phyloP scores from a whole-genome alignment of 2,797 vertebrate genomes.

The Lacerta agilis region DNA sequence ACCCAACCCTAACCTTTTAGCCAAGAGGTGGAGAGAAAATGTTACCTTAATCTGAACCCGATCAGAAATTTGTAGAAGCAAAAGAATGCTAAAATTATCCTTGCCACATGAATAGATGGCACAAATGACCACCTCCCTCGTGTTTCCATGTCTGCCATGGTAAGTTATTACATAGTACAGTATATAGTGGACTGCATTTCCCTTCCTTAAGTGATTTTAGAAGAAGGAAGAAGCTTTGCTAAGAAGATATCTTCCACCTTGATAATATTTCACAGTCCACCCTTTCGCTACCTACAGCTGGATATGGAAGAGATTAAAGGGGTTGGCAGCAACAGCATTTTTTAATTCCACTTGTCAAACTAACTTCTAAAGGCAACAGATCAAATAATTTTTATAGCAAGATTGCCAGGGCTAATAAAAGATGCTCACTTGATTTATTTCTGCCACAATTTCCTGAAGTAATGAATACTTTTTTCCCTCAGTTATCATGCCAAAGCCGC shows the following conservation, averaged over 20 bases:
- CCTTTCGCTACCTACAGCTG: no score
- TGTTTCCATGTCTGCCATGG: not conserved
- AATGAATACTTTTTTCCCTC: rapidly evolving
- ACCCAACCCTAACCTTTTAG: not conserved
- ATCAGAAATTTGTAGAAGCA: not conserved
- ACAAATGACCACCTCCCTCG: not conserved
- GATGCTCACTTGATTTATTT: rapidly evolving
- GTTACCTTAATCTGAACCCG: not conserved
- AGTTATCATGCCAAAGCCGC: rapidly evolving
- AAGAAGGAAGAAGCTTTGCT: no score
- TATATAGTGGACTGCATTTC: not conserved
- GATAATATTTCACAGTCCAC: no score
- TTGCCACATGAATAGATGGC: not conserved
- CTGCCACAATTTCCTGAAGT: not conserved
- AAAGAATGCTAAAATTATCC: not conserved
- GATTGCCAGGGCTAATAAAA: not conserved
- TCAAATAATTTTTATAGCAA: rapidly evolving
- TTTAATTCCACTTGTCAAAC: no score
- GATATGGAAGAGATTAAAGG: no score
- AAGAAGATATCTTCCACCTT: no score
- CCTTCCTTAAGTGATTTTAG: no score
- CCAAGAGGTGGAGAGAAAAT: not conserved
- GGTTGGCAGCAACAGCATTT: no score
- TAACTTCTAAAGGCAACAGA: not conserved
- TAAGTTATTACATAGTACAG: not conserved